Conservation (phyloP, 2,888 invertebrate genomes). For the Lithophane leautieri region DNA sequence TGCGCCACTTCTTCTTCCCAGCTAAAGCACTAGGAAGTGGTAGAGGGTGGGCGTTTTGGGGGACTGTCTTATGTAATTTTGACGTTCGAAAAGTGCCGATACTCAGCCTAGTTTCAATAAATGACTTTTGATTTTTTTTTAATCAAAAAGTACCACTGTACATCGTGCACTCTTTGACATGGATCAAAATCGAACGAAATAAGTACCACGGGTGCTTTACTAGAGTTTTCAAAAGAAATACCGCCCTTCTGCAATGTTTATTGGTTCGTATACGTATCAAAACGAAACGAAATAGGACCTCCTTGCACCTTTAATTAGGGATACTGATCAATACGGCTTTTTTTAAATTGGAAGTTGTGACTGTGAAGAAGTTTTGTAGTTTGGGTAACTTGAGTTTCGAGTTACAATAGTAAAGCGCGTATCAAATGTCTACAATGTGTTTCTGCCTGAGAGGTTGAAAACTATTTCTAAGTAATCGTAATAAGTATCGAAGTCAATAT, state of each 20-base stretch:
- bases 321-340: slow-evolving; percentile 21
- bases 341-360: slow-evolving; percentile 7
- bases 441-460: not conserved
- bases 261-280: not conserved
- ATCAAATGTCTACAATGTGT: no score
- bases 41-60: no score
- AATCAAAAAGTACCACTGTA: not conserved
- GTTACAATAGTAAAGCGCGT: not conserved
- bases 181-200: not conserved
- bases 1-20: no score
- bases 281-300: not conserved
- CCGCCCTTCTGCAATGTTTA: not conserved
- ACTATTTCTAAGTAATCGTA: not conserved
- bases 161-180: not conserved
- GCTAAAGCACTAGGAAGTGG: no score
- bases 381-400: not conserved
- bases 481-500: not conserved
- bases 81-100: no score
- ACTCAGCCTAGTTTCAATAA: no score
- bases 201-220: not conserved
- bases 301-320: slow-evolving; percentile 2
- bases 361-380: not conserved
- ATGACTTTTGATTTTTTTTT: no score
- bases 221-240: not conserved
- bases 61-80: no score